phyloP scores from a whole-genome alignment of 2,888 invertebrate genomes.

The Plagodis dolabraria region DNA sequence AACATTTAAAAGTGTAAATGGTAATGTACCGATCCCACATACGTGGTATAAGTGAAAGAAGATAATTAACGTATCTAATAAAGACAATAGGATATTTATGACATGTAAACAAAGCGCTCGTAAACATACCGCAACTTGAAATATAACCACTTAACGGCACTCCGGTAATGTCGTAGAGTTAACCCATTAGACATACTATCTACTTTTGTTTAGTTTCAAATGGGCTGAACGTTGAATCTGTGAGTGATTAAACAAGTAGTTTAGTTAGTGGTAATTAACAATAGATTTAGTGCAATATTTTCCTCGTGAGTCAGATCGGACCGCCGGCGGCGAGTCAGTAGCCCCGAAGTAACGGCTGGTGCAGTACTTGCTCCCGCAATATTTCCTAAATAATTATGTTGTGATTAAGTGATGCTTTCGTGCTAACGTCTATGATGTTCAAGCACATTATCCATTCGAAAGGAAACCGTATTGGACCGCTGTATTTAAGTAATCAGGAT shows the following conservation, averaged over 20 bases:
- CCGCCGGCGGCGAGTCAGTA: slow-evolving; percentile 41
- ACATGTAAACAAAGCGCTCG: too few species aligned
- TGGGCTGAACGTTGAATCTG: slow-evolving; percentile 48
- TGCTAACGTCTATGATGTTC: slow-evolving; percentile 59
- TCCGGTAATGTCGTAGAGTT: slow-evolving; percentile 42
- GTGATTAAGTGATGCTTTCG: slow-evolving; percentile 57
- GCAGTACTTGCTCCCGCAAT: slow-evolving; percentile 19
- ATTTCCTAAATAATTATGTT: slow-evolving; percentile 18
- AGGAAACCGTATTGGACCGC: slow-evolving; percentile 58
- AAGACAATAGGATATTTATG: too few species aligned
- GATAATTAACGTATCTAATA: too few species aligned
- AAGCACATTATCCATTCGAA: slow-evolving; percentile 56
- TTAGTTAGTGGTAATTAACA: slow-evolving; percentile 66
- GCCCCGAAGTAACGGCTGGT: slow-evolving; percentile 19
- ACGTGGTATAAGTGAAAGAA: too few species aligned
- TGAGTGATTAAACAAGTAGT: slow-evolving; percentile 63
- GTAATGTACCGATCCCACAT: too few species aligned
- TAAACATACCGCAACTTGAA: slow-evolving; percentile 30
- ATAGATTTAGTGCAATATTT: slow-evolving; percentile 69
- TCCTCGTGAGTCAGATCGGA: slow-evolving; percentile 70
- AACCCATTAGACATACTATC: slow-evolving; percentile 56
- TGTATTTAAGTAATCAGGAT: slow-evolving; percentile 35
- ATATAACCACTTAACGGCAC: slow-evolving; percentile 49
- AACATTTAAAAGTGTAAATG: too few species aligned
- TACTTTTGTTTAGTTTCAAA: slow-evolving; percentile 51